Percentiles rank a stretch among this genome's conserved stretches.
These are phyloP conservation scores for Lepidotrigona ventralis DNA, from an alignment of 1,140 invertebrate species.

Conservation along the genomic window DNA sequence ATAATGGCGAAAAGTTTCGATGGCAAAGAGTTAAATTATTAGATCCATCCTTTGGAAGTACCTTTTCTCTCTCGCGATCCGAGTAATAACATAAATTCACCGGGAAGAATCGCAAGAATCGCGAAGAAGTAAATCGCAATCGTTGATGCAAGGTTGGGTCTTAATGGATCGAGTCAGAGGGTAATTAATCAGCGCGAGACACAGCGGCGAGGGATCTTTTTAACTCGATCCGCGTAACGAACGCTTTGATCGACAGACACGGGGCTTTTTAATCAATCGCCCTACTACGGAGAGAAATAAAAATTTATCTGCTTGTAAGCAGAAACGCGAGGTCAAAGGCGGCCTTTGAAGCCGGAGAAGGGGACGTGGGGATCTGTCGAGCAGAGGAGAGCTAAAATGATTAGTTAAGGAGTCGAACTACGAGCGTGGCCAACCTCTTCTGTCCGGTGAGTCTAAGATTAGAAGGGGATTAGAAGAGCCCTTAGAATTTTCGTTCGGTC, in stretches of 20 bases:
- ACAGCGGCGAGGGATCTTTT: background rate
- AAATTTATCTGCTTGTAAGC: conserved; percentile 9
- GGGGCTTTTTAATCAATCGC: conserved; percentile 8
- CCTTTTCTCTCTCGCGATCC: too few species aligned
- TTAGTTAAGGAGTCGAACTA: conserved; percentile 51
- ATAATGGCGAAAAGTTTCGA: too few species aligned
- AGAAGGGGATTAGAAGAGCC: conserved; percentile 59
- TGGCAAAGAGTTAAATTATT: too few species aligned
- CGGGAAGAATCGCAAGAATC: too few species aligned
- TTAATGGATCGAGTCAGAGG: too few species aligned
- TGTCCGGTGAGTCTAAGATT: background rate
- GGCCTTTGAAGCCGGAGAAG: conserved; percentile 34
- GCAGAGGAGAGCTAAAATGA: conserved; percentile 36
- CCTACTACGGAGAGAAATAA: background rate
- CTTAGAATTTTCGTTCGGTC: conserved; percentile 58
- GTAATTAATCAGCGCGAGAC: background rate
- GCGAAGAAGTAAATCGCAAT: too few species aligned
- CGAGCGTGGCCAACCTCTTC: background rate
- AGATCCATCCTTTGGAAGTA: too few species aligned
- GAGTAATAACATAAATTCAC: too few species aligned
- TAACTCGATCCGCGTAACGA: background rate
- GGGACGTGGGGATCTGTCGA: too few species aligned
- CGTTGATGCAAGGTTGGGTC: too few species aligned
- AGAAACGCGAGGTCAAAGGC: conserved; percentile 12
- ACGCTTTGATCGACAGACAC: background rate